Conservation (phyloP, 2,113 vertebrate species). For the Isichthys henryi region DNA sequence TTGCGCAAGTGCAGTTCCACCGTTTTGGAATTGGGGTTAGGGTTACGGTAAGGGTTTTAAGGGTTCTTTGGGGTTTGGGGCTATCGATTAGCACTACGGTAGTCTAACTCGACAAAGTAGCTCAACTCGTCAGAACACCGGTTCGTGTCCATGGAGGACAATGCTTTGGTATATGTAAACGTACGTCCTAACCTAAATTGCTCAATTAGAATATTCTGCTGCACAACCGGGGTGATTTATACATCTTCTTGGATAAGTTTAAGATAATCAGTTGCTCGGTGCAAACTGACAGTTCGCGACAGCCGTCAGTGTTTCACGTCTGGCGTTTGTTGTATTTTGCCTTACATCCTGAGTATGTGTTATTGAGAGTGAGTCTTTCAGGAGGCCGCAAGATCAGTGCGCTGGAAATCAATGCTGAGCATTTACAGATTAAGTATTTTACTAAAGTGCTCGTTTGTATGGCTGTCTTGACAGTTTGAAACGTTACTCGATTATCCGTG, state of each 20-base stretch:
- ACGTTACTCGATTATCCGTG: neutral
- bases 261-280: neutral
- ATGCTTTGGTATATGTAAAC: neutral
- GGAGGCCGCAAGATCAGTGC: neutral
- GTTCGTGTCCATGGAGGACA: neutral
- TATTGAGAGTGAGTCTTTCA: neutral
- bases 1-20: too few relatives aligned
- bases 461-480: neutral
- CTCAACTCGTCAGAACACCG: too few relatives aligned
- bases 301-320: neutral
- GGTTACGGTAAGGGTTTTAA: too few relatives aligned
- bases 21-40: too few relatives aligned
- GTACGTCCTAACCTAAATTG: neutral
- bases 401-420: neutral
- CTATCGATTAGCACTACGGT: too few relatives aligned
- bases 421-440: constrained; percentile 7
- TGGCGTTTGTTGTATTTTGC: neutral
- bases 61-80: too few relatives aligned
- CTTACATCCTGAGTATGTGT: neutral
- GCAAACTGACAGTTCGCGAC: neutral
- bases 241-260: neutral
- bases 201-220: neutral
- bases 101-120: too few relatives aligned
- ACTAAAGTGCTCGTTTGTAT: neutral
- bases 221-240: neutral